A percentile compares a stretch with the other conserved stretches of the same genome.
These are phyloP conservation scores for Pseudochromis fuscus DNA, from an alignment of 2,797 vertebrate genomes.

Conservation along the genomic window DNA sequence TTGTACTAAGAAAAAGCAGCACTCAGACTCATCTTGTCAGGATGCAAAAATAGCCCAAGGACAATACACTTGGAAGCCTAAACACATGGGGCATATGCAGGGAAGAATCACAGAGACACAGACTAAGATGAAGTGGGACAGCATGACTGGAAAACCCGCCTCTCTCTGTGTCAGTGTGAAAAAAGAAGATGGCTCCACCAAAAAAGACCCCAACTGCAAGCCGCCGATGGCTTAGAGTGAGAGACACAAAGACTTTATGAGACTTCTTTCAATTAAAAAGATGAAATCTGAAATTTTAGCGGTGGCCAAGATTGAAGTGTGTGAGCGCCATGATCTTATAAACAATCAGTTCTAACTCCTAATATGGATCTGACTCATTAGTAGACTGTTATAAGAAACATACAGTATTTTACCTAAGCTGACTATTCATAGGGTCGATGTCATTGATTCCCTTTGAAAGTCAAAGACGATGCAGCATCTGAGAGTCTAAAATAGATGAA, in stretches of 20 bases:
- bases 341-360: too few relatives aligned
- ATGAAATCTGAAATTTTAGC: constrained; percentile 2
- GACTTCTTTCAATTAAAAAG: constrained; percentile 5
- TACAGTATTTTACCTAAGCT: too few relatives aligned
- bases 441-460: too few relatives aligned
- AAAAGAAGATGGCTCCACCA: constrained; percentile 1
- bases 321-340: constrained; percentile 19
- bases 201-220: not conserved
- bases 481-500: too few relatives aligned
- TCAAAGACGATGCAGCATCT: too few relatives aligned
- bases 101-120: not conserved
- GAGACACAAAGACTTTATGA: not conserved
- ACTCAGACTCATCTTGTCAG: not conserved
- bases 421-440: too few relatives aligned
- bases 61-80: constrained; percentile 9
- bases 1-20: not conserved
- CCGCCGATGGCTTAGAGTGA: constrained; percentile 24
- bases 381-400: too few relatives aligned
- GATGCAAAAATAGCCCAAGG: constrained; percentile 27
- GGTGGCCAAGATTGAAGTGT: constrained; percentile 17
- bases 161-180: constrained; percentile 13
- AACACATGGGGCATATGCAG: not conserved
- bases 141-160: not conserved
- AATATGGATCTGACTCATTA: too few relatives aligned
- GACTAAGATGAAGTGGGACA: constrained; percentile 16